Base-by-base conservation (phyloP, 2,113 vertebrate species). In the Penelope pileata region DNA sequence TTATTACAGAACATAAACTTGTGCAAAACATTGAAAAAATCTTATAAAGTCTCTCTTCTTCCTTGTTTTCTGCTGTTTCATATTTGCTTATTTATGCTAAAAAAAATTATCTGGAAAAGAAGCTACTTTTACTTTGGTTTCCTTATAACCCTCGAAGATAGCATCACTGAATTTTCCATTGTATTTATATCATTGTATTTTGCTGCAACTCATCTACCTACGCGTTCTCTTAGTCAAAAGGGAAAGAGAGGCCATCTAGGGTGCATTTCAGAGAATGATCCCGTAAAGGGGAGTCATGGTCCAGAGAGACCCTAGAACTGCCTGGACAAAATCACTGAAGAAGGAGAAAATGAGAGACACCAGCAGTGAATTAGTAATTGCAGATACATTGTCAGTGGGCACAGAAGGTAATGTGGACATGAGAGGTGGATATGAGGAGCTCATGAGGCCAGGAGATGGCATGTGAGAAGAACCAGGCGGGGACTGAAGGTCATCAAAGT, bases 81-180 rank as follows among this genome's bases (percentile, higher is more conserved):
- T 81, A 45, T 86, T 83, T 64, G 59, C 78, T 45, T 75, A 5
- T 60, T 70, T 43, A 51, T 45, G 22, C 36, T 27, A 26, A 58
- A 83, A 91, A 54, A 67, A 26, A 16, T 26, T 14, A 19, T 68
- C 42, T 90, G 60, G 23, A 32, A 32, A 88, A 93, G 53, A 76
- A 84, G n/a, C 45, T 85, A 30, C 19, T 69, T 82, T 8, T 95
- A 47, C 88, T 94, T 94, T 88, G 67, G 74, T 94, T 80, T 70
- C 59, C 36, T 16, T 16, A 7, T 64, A 63, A 48, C 54, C 53
- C 72, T 86, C 82, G 79, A 53, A 93, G 74, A 76, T 82, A 86
- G 47, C 48, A 68, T 75, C 69, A 82, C 27, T 54, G 66, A 23
- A 62, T 83, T 94, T 88, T 82, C 30, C 60, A 84, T 45, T 74